These are phyloP conservation scores for Lampris megalopsis DNA, from an alignment of 2,113 vertebrate species.

Conservation along the genomic window DNA sequence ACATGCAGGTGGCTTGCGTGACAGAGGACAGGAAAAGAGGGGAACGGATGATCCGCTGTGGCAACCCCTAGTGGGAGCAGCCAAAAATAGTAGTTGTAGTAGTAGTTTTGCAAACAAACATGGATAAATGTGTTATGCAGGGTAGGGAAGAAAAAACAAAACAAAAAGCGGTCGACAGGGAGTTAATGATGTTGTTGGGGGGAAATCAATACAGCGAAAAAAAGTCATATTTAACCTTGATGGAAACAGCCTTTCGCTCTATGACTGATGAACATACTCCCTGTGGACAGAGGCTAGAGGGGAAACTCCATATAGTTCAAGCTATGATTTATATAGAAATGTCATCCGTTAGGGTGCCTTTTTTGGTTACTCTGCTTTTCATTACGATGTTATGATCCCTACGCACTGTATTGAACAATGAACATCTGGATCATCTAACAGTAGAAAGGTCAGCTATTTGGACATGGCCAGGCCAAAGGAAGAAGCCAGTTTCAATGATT, in stretches of 20 bases:
- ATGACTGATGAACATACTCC: constrained; percentile 25
- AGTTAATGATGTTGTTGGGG: constrained; percentile 15
- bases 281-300: constrained; percentile 12
- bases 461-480: constrained; percentile 52
- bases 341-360: constrained; percentile 6
- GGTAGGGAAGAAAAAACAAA: background rate
- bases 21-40: no score
- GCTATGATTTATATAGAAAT: constrained; percentile 3
- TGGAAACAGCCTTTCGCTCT: background rate
- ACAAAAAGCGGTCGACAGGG: background rate
- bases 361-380: constrained; percentile 32
- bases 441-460: constrained; percentile 48
- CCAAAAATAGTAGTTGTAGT: no score
- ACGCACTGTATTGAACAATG: constrained; percentile 49
- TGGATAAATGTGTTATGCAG: no score
- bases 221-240: constrained; percentile 9
- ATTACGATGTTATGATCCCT: constrained; percentile 33
- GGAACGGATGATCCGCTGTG: no score
- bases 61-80: no score
- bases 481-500: constrained; percentile 53
- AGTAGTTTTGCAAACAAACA: constrained; percentile 34
- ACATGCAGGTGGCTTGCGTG: no score
- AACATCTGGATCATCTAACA: constrained; percentile 64
- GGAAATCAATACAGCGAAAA: constrained; percentile 10
- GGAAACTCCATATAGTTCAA: constrained; percentile 2